A percentile compares a stretch with the other conserved stretches of the same genome.
phyloP scores from a whole-genome alignment of 2,113 vertebrate species.

The Haliaeetus leucogaster region DNA sequence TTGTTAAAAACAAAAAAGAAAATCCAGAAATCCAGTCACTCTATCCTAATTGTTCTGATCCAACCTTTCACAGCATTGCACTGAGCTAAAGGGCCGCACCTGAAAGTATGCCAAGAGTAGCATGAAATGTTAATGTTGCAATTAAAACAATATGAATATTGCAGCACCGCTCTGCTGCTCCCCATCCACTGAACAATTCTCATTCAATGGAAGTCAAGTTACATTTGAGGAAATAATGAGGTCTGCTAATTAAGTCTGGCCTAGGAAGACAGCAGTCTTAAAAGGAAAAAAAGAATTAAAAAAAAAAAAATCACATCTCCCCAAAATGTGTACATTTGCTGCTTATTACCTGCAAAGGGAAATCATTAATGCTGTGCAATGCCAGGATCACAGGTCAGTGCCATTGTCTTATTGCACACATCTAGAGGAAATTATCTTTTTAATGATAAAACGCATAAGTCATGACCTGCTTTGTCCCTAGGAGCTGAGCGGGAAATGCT shows the following conservation, averaged over 20 bases:
- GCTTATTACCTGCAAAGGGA: slow-evolving; percentile 32
- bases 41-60: slow-evolving; percentile 25
- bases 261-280: slow-evolving; percentile 32
- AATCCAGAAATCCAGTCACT: not conserved
- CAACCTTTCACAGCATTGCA: not conserved
- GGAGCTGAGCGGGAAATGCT: not conserved
- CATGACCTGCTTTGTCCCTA: not conserved
- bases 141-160: slow-evolving; percentile 71
- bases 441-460: not conserved
- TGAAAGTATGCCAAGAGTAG: slow-evolving; percentile 48
- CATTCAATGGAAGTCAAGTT: slow-evolving; percentile 58
- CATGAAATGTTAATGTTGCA: slow-evolving; percentile 71
- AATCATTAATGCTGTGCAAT: not conserved
- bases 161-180: slow-evolving; percentile 49
- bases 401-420: not conserved
- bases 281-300: not conserved
- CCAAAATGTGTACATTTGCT: slow-evolving; percentile 36
- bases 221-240: slow-evolving; percentile 61
- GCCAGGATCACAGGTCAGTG: slow-evolving; percentile 22
- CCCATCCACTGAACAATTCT: slow-evolving; percentile 61
- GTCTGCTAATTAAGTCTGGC: slow-evolving; percentile 60
- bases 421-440: slow-evolving; percentile 20
- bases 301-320: not conserved
- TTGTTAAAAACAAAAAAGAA: not conserved
- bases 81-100: slow-evolving; percentile 24